Evolutionary conservation across 2,888 invertebrate genomes (phyloP).

Genomic region (Zelleria hepariella): DNA sequence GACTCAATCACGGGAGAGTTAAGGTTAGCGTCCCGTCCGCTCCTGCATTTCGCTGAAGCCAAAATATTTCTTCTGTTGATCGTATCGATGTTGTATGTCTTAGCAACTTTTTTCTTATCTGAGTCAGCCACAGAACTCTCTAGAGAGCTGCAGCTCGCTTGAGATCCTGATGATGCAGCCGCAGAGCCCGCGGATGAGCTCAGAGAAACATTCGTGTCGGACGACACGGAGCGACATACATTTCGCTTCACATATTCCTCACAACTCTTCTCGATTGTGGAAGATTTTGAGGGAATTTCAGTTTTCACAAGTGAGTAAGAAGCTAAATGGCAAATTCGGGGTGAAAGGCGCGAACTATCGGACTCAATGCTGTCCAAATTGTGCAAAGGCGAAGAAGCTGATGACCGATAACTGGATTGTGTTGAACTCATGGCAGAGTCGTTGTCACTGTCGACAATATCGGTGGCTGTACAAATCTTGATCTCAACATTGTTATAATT

Average conservation of each 20-base stretch:
- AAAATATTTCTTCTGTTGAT: constrained; percentile 89
- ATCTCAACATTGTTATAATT: constrained; percentile 60
- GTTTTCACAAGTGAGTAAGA: constrained; percentile 57
- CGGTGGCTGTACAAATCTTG: constrained; percentile 60
- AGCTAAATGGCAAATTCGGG: constrained; percentile 50
- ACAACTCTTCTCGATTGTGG: constrained; percentile 40
- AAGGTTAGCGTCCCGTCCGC: constrained; percentile 81
- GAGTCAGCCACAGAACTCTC: constrained; percentile 76
- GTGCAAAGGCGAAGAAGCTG: constrained; percentile 82
- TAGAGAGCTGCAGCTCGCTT: constrained; percentile 77
- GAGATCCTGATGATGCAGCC: constrained; percentile 77
- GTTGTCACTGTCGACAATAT: constrained; percentile 82
- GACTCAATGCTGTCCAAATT: constrained; percentile 73
- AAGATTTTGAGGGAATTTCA: constrained; percentile 47
- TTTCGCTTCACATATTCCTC: constrained; percentile 68
- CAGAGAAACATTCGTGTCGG: constrained; percentile 80
- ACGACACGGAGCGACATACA: constrained; percentile 77
- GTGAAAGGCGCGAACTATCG: constrained; percentile 66
- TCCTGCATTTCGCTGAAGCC: constrained; percentile 88
- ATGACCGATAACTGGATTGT: constrained; percentile 83
- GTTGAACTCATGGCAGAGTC: constrained; percentile 91
- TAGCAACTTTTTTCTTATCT: constrained; percentile 78
- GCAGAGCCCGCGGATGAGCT: constrained; percentile 80
- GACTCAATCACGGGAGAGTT: constrained; percentile 81
- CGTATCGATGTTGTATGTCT: constrained; percentile 85